These are phyloP conservation scores for Capitulum mitella DNA, from an alignment of 2,888 invertebrate genomes.

Conservation along the genomic window DNA sequence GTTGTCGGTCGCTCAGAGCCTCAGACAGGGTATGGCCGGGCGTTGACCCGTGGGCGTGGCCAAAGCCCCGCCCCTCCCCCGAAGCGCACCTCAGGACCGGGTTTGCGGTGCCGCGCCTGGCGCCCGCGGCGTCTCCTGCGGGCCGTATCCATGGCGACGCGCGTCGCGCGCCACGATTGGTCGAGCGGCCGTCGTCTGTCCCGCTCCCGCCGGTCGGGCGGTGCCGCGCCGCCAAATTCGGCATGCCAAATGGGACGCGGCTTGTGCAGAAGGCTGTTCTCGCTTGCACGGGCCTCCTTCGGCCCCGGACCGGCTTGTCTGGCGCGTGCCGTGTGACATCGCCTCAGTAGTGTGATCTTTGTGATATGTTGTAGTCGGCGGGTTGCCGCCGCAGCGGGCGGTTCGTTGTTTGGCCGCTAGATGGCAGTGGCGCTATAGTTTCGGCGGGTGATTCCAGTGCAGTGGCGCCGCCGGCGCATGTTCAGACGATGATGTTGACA, in stretches of 20 bases:
- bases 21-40: background rate
- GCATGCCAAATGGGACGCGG: background rate
- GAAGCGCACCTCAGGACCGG: background rate
- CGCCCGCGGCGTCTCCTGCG: too few relatives aligned
- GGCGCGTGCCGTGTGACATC: background rate
- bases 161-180: background rate
- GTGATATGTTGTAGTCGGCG: background rate
- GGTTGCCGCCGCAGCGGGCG: background rate
- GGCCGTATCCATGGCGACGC: slow-evolving; percentile 8
- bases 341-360: background rate
- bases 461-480: background rate
- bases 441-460: background rate
- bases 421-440: background rate
- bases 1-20: background rate
- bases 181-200: background rate
- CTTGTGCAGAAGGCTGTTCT: too few relatives aligned
- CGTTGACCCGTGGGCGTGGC: background rate
- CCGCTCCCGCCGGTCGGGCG: background rate
- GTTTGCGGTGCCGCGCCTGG: background rate
- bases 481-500: background rate
- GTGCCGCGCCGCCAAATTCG: background rate
- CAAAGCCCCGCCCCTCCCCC: background rate
- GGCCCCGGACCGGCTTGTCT: background rate
- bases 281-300: too few relatives aligned
- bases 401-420: background rate